A percentile compares a stretch with the other conserved stretches of the same genome.
These are phyloP conservation scores for Rafetus swinhoei DNA, from an alignment of 2,113 vertebrate species.

Conservation along the genomic window DNA sequence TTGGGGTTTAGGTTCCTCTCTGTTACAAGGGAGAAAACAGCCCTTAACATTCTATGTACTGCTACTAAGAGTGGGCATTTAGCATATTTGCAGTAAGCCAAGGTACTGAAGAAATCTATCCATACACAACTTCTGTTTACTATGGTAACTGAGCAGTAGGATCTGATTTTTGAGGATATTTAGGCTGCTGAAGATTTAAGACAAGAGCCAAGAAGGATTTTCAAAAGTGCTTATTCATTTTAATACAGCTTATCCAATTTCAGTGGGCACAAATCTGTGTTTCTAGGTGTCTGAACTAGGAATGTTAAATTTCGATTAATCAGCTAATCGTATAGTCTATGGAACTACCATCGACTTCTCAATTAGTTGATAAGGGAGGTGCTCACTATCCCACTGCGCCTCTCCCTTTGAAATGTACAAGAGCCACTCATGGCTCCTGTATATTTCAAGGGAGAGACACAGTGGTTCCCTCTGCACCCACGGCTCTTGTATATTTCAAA, in stretches of 20 bases:
- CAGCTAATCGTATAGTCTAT: too few relatives aligned
- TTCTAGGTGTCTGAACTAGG: not conserved
- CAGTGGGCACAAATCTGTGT: not conserved
- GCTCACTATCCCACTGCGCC: too few relatives aligned
- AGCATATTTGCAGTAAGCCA: not conserved
- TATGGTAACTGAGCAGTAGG: too few relatives aligned
- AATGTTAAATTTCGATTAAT: too few relatives aligned
- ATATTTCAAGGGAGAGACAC: too few relatives aligned
- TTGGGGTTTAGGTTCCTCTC: constrained; percentile 98
- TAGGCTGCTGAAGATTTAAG: not conserved
- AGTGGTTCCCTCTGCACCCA: too few relatives aligned
- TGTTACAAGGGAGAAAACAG: constrained; percentile 69
- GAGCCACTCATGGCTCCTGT: too few relatives aligned
- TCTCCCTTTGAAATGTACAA: too few relatives aligned
- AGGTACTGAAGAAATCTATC: fast-evolving
- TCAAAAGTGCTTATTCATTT: not conserved
- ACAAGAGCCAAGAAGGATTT: not conserved
- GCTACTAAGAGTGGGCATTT: fast-evolving
- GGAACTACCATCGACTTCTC: too few relatives aligned
- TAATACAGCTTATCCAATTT: not conserved
- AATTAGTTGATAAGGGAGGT: too few relatives aligned
- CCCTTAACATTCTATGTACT: fast-evolving
- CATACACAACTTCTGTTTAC: not conserved
- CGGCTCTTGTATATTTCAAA: too few relatives aligned
- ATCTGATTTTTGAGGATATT: not conserved